Evolutionary conservation across 2,888 invertebrate species (phyloP), one percentile per base, ranked within the genome.

Genomic region (Merodon equestris): DNA sequence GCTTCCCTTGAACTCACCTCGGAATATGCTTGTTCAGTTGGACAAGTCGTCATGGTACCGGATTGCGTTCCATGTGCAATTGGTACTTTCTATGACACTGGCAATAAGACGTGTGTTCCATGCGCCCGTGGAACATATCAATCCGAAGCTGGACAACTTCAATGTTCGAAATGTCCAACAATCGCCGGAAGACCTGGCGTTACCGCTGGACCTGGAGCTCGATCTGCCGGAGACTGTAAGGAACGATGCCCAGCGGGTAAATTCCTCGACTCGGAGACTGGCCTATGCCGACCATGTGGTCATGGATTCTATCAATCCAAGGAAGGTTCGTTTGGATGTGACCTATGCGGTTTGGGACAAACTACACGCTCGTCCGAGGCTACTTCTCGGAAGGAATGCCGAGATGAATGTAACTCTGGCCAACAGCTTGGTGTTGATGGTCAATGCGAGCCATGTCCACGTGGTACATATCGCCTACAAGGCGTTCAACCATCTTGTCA

Each of bases 161-260:
- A 95, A 85, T 99, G 99, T 89, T 94, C 93, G 53, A 91, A 94
- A 54, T 99, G 99, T 88, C 97, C 98, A 0, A 91, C 93, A 1
- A 97, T 97, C 74, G 95, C 96, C 13, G 97, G 96, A n/a, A 92
- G 96, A 83, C 91, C 94, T 1, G 97, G 97, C 66, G 97, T 97
- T 7, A 97, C 97, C 0, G 93, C 96, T 66, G 94, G 95, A 12
- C 91, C 93, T 1, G 97, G 97, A 27, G 96, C 97, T 0, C 91
- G 97, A 83, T 96, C 95, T 82, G 95, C 96, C 27, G 93, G 94
- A 14, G 95, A 96, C 87, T 97, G 97, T 86, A 97, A 97, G 91
- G 97, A 97, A 89, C 93, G 96, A 81, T 98, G 98, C 86, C 95
- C 96, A 3, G 94, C 96, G 74, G 98, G 98, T 74, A 97, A 97